A percentile compares a stretch with the other conserved stretches of the same genome.
These are phyloP conservation scores for Agrochola litura DNA, from an alignment of 2,888 invertebrate genomes.

Conservation along the genomic window DNA sequence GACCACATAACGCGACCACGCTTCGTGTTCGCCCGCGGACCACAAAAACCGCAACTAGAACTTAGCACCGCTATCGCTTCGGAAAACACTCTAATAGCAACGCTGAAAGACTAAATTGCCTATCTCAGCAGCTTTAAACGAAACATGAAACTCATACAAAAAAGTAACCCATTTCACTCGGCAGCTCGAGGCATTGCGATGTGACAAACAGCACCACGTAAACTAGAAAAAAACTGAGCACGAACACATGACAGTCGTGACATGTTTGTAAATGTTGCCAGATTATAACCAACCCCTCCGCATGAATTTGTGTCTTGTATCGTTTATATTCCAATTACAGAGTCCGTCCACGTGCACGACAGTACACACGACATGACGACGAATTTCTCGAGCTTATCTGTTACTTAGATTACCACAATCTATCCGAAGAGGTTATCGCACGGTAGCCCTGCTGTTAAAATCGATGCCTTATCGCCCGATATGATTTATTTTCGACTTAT, in stretches of 20 bases:
- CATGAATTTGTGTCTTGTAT: constrained; percentile 80
- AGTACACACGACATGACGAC: constrained; percentile 72
- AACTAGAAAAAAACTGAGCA: constrained; percentile 74
- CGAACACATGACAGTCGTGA: constrained; percentile 78
- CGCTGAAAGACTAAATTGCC: constrained; percentile 73
- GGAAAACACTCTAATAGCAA: constrained; percentile 71
- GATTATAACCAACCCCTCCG: constrained; percentile 79
- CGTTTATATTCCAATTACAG: constrained; percentile 80
- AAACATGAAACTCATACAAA: constrained; percentile 77
- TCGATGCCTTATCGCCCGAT: constrained; percentile 83
- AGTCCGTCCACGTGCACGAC: constrained; percentile 80
- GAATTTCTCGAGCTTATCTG: constrained; percentile 82
- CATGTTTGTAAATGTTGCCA: constrained; percentile 82
- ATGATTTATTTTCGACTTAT: constrained; percentile 84
- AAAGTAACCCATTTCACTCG: constrained; percentile 83
- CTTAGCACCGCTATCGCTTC: constrained; percentile 68
- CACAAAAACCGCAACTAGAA: constrained; percentile 72
- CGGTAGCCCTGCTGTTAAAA: constrained; percentile 83
- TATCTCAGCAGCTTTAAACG: constrained; percentile 66
- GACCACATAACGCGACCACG: constrained; percentile 59
- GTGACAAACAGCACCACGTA: constrained; percentile 77
- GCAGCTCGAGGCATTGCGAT: constrained; percentile 73
- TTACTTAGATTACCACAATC: constrained; percentile 78
- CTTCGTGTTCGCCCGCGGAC: constrained; percentile 77
- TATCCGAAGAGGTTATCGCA: constrained; percentile 83